Evolutionary conservation across 2,113 vertebrate genomes (phyloP), one percentile per base, ranked within the genome.

Genomic region (Onychorhynchus coronatus): DNA sequence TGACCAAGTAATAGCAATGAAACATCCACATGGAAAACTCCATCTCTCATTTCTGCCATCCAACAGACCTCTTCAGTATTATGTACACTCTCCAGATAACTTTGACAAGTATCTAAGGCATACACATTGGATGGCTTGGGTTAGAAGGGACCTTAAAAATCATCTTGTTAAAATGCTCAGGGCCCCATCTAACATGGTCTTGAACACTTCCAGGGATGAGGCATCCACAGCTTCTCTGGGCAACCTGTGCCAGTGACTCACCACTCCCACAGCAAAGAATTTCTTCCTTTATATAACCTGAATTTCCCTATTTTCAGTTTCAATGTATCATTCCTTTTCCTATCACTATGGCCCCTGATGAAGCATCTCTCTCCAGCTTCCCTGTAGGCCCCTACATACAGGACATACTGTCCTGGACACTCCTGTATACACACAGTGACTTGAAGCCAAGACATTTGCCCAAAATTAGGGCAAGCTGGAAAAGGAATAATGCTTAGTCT

Each of bases 61-160:
- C 50, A 66, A n/a, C 4, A 56, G 20, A 75, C 20, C 28, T 65
- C 47, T 59, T 33, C 62, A 35, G 0, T 68, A 28, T 35, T 71
- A 61, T 61, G 10, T 35, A 42, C 12, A 12, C 8, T 65, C 18
- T 81, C 21, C 31, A 90, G 37, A 2, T 28, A 58, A 31, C 13
- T 82, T 9, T 35, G 41, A 37, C 39, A 17, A 5, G 5, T 25
- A 53, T 21, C 35, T 28, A 46, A 70, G 5, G 1, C 5, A 59
- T 8, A 53, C 10, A 50, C 3, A 47, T 1, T 62, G 25, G 53
- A 76, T 15, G 47, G 21, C 0, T 0, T 15, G 28, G 11, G 11
- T 14, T 59, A 27, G 24, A 46, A 6, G 3, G 2, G 30, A 44
- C 33, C 15, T 46, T 75, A 14, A 47, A 82, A 25, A 61, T 5